These are phyloP conservation scores for Dicaeum eximium DNA, from an alignment of 2,113 vertebrate species.

Conservation along the genomic window DNA sequence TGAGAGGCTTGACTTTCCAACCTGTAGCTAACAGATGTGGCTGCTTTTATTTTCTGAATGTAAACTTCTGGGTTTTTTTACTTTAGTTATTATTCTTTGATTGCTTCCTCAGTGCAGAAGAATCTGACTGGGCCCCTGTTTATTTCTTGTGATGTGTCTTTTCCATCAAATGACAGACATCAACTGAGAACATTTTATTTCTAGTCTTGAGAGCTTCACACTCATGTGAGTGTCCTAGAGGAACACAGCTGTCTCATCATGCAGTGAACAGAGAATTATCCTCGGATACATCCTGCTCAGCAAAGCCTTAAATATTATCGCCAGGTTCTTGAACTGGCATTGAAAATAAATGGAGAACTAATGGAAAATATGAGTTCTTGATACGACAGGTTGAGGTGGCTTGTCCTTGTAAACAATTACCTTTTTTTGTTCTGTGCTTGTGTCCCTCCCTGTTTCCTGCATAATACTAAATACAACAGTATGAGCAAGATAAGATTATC, in stretches of 20 bases:
- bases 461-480: neutral
- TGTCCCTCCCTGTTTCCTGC: neutral
- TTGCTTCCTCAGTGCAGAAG: neutral
- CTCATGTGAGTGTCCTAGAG: neutral
- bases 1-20: neutral
- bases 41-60: neutral
- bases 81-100: neutral
- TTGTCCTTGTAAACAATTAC: neutral
- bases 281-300: neutral
- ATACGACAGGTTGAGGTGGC: neutral
- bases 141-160: neutral
- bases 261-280: constrained; percentile 3
- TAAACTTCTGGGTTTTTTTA: neutral
- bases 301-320: neutral
- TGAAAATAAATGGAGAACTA: neutral
- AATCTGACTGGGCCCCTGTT: neutral
- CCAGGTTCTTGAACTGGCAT: neutral
- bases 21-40: neutral
- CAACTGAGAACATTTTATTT: constrained; percentile 26
- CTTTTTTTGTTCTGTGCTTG: neutral
- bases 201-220: constrained; percentile 9
- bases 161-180: constrained; percentile 12
- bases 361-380: neutral
- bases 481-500: neutral
- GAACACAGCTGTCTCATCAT: constrained; percentile 17